A percentile compares a stretch with the other conserved stretches of the same genome.
Conservation (phyloP, 2,113 vertebrate genomes). For the Chitala chitala region DNA sequence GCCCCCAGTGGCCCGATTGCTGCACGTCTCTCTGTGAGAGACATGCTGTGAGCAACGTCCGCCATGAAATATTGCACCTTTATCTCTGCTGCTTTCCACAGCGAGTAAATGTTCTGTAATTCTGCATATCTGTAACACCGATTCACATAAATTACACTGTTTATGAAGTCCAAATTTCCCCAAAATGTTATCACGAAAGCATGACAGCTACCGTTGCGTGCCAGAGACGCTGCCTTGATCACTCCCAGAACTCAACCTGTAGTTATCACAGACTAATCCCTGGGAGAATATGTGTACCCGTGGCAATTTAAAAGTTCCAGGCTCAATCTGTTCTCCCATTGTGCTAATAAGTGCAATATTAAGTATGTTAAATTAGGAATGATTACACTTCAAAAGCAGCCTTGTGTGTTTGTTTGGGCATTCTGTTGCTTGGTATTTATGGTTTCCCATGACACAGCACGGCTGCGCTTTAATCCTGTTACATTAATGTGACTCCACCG, state of each 20-base stretch:
- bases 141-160: not conserved
- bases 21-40: not conserved
- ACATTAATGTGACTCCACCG: constrained; percentile 13
- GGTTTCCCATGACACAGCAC: not conserved
- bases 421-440: not conserved
- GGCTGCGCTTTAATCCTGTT: constrained; percentile 19
- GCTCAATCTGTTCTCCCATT: not conserved
- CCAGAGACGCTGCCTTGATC: too few relatives aligned
- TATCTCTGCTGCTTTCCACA: not conserved
- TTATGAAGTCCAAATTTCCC: not conserved
- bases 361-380: constrained; percentile 12
- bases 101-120: not conserved
- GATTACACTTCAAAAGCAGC: not conserved
- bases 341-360: not conserved
- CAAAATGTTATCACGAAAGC: not conserved
- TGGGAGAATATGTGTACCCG: not conserved
- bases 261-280: not conserved
- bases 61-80: not conserved
- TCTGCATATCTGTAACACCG: not conserved
- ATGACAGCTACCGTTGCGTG: not conserved
- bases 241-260: too few relatives aligned
- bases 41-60: not conserved
- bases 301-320: not conserved
- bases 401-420: not conserved
- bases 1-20: not conserved